Evolutionary conservation across 2,113 vertebrate species (phyloP).

Genomic region (Hippocampus zosterae): DNA sequence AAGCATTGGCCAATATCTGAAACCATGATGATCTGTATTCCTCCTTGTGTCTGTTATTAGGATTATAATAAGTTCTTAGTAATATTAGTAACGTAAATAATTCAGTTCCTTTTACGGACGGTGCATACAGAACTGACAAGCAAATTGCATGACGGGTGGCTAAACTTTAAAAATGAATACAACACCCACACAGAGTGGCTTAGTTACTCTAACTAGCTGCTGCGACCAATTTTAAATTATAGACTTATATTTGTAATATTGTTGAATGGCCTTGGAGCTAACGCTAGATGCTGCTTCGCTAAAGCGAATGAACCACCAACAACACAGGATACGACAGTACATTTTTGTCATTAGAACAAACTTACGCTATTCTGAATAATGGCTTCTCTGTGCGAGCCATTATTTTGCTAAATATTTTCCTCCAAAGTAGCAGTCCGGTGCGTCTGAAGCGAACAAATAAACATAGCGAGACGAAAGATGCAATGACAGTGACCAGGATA

Average conservation of each 20-base stretch:
- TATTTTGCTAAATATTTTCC: slow-evolving; percentile 27
- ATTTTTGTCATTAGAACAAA: neutral
- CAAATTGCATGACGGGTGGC: neutral
- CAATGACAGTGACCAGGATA: slow-evolving; percentile 42
- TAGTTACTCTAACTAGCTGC: neutral
- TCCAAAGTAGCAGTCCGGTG: slow-evolving; percentile 29
- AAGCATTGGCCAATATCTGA: neutral
- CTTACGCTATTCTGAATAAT: slow-evolving; percentile 79
- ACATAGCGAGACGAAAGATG: slow-evolving; percentile 56
- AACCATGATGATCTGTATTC: too few relatives aligned
- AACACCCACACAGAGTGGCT: neutral
- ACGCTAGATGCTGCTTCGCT: slow-evolving; percentile 13
- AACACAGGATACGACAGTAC: neutral
- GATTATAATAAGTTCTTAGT: too few relatives aligned
- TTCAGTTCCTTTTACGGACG: too few relatives aligned
- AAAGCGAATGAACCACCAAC: neutral
- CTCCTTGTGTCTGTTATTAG: too few relatives aligned
- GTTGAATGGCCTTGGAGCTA: slow-evolving; percentile 1
- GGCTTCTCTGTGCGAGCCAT: slow-evolving; percentile 80
- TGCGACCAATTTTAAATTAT: neutral
- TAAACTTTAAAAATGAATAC: neutral
- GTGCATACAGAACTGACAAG: too few relatives aligned
- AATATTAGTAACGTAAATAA: too few relatives aligned
- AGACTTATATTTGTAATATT: too few relatives aligned
- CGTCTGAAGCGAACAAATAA: slow-evolving; percentile 54